phyloP scores from a whole-genome alignment of 2,888 invertebrate species.

The Phoenoteleia sp. region DNA sequence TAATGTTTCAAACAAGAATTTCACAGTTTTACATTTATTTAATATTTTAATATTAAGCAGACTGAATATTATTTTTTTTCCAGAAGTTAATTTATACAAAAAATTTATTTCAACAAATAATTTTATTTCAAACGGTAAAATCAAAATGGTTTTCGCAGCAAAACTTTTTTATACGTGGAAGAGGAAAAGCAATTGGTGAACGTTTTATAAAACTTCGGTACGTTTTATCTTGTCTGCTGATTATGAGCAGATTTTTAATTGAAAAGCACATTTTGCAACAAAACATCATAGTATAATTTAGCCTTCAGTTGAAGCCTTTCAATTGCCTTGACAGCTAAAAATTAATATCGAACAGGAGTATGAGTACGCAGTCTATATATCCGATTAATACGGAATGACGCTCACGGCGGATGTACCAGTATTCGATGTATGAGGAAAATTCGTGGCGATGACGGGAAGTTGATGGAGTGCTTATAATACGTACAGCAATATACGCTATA shows the following conservation, averaged over 20 bases:
- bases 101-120: too few species aligned
- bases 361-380: slow-evolving; percentile 64
- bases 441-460: slow-evolving; percentile 74
- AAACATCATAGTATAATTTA: slow-evolving; percentile 41
- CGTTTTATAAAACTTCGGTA: too few species aligned
- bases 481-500: slow-evolving; percentile 69
- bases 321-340: slow-evolving; percentile 69
- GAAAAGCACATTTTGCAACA: slow-evolving; percentile 47
- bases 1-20: too few species aligned
- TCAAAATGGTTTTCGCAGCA: too few species aligned
- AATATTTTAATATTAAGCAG: too few species aligned
- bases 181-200: too few species aligned
- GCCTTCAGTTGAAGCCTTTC: slow-evolving; percentile 49
- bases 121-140: too few species aligned
- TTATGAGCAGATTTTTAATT: slow-evolving; percentile 16
- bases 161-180: too few species aligned
- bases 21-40: too few species aligned
- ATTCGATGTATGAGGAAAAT: slow-evolving; percentile 74
- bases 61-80: too few species aligned
- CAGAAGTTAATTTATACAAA: too few species aligned
- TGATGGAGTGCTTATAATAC: slow-evolving; percentile 75
- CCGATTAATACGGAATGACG: slow-evolving; percentile 72
- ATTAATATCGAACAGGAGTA: slow-evolving; percentile 66
- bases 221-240: neutral
- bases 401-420: slow-evolving; percentile 70